phyloP scores from a whole-genome alignment of 2,797 vertebrate genomes.

The Anguilla anguilla region DNA sequence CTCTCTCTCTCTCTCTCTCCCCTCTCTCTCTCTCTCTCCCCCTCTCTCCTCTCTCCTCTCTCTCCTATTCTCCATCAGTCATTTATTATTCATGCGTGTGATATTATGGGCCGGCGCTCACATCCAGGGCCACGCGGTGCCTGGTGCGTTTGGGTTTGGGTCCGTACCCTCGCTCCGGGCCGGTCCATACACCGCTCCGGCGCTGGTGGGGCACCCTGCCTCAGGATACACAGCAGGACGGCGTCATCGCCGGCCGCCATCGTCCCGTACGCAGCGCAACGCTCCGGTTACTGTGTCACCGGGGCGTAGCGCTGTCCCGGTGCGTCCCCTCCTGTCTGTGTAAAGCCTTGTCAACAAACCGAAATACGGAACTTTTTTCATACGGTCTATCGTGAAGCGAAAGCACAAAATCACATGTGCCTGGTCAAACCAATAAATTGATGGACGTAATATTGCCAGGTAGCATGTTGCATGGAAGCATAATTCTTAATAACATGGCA shows the following conservation, averaged over 20 bases:
- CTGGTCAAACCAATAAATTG: too few species aligned
- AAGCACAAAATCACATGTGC: background rate
- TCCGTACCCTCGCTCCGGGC: background rate
- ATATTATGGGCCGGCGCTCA: background rate
- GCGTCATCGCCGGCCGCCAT: background rate
- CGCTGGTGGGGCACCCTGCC: background rate
- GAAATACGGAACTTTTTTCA: background rate
- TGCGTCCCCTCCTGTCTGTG: background rate
- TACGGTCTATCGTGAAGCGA: background rate
- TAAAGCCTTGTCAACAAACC: background rate
- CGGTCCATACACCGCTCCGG: background rate
- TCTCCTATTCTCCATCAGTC: background rate
- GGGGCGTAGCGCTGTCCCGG: too few species aligned
- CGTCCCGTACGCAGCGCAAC: background rate
- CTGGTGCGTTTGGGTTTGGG: too few species aligned
- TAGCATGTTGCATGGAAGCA: background rate
- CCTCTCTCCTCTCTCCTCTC: too few species aligned
- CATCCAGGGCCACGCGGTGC: background rate
- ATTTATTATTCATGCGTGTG: background rate
- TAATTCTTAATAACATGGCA: background rate
- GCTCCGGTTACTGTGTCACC: background rate
- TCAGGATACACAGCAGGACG: background rate
- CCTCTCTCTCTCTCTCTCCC: too few species aligned
- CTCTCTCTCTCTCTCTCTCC: too few species aligned
- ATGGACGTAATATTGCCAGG: background rate